Evolutionary conservation across 2,797 vertebrate genomes (phyloP).

Genomic region (Nannoperca obscura): DNA sequence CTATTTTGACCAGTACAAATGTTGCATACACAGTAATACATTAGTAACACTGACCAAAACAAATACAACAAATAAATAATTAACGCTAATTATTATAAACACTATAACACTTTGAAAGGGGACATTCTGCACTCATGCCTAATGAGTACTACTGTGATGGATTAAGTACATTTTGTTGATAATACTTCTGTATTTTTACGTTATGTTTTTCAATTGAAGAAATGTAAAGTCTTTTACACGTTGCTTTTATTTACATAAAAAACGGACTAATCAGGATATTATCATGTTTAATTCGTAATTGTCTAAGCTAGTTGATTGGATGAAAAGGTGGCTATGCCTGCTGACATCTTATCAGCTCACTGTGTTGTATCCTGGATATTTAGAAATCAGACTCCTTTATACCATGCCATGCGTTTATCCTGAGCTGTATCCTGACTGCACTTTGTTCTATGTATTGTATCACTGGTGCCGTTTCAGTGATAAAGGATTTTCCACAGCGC

Average conservation of each 20-base stretch:
- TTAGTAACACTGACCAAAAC: neutral
- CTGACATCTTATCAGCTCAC: neutral
- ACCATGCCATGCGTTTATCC: constrained; percentile 5
- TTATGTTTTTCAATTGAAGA: neutral
- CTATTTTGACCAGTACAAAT: neutral
- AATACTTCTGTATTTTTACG: neutral
- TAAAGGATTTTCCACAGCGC: constrained; percentile 66
- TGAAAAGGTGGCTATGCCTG: constrained; percentile 1
- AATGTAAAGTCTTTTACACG: neutral
- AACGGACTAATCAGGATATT: neutral
- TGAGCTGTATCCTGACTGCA: constrained; percentile 38
- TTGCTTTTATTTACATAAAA: neutral
- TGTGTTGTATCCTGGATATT: constrained; percentile 26
- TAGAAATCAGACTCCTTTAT: constrained; percentile 15
- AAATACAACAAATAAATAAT: neutral
- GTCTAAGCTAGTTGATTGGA: neutral
- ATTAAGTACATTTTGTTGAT: neutral
- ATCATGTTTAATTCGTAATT: neutral
- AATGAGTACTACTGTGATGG: neutral
- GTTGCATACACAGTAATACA: neutral
- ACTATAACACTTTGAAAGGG: neutral
- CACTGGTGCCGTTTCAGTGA: constrained; percentile 59
- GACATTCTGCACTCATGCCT: neutral
- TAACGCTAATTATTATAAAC: neutral
- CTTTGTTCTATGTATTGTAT: constrained; percentile 49